Evolutionary conservation across 1,140 invertebrate species (phyloP).

Genomic region (Drosophila repleta): DNA sequence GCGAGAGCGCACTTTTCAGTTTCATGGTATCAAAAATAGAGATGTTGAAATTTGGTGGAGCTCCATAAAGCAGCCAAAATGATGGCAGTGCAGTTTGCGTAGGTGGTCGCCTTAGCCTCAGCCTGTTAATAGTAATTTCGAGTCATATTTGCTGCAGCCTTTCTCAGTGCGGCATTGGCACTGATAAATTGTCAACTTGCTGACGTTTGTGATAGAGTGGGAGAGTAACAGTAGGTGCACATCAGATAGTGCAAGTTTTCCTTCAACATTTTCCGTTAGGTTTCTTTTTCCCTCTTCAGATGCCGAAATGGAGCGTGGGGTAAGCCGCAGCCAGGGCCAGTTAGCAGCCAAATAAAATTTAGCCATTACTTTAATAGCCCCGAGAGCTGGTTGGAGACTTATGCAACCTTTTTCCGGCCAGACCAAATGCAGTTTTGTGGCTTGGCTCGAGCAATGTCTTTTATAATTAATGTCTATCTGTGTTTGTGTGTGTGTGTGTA

Average conservation of each 20-base stretch:
- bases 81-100: not conserved
- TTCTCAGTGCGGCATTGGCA: conserved; percentile 20
- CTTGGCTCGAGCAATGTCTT: conserved; percentile 30
- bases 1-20: not conserved
- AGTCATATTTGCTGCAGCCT: conserved; percentile 65
- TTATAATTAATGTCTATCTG: conserved; percentile 73
- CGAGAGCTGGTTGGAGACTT: conserved; percentile 25
- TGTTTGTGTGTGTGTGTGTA: conserved; percentile 52
- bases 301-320: conserved; percentile 28
- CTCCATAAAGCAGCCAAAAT: conserved; percentile 60
- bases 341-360: conserved; percentile 32
- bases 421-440: conserved; percentile 49
- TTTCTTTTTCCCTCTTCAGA: conserved; percentile 4
- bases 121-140: conserved; percentile 70
- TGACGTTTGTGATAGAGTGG: conserved; percentile 51
- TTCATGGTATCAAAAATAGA: conserved; percentile 5
- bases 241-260: not conserved
- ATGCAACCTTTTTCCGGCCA: conserved; percentile 25
- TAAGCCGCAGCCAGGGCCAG: conserved; percentile 21
- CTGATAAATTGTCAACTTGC: conserved; percentile 71
- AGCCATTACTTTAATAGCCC: conserved; percentile 53
- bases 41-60: conserved; percentile 56
- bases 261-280: conserved; percentile 11
- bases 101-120: not conserved
- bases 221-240: not conserved